A percentile compares a stretch with the other conserved stretches of the same genome.
Evolutionary conservation across 2,888 invertebrate genomes (phyloP).

Genomic region (Hypomecis atomaria): DNA sequence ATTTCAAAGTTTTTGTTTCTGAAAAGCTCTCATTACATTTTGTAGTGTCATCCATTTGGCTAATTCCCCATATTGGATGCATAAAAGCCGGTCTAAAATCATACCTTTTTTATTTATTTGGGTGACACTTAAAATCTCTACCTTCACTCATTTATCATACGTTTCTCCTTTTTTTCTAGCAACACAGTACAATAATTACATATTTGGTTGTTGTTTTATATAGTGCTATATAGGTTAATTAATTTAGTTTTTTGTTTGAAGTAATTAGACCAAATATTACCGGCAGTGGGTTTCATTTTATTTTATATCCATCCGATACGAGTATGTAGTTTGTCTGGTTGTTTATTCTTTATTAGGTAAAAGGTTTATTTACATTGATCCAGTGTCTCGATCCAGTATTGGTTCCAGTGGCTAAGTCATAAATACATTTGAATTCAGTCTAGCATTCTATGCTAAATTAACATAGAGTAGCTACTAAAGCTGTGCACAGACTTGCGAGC

Average conservation of each 20-base stretch:
- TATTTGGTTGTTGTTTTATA: slow-evolving; percentile 36
- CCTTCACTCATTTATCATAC: not conserved
- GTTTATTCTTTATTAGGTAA: slow-evolving; percentile 55
- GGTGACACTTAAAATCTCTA: slow-evolving; percentile 2
- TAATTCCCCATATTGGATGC: not conserved
- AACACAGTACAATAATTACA: slow-evolving; percentile 27
- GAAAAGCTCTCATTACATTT: not conserved
- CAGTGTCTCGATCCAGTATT: too few species aligned
- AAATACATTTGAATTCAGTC: too few species aligned
- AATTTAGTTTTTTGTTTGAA: slow-evolving; percentile 48
- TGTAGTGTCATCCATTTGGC: slow-evolving; percentile 5
- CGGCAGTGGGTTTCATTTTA: slow-evolving; percentile 65
- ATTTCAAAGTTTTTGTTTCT: not conserved
- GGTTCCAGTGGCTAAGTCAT: too few species aligned
- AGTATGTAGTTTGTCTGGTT: slow-evolving; percentile 65
- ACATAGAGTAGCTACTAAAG: too few species aligned
- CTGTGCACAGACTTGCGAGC: too few species aligned
- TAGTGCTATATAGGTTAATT: slow-evolving; percentile 42
- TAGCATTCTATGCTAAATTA: too few species aligned
- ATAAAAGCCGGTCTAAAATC: slow-evolving; percentile 7
- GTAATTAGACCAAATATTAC: slow-evolving; percentile 65
- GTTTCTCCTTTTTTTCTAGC: slow-evolving; percentile 8
- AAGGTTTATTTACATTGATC: too few species aligned
- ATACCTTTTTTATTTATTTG: slow-evolving; percentile 3
- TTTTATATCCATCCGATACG: slow-evolving; percentile 57